Evolutionary conservation across 2,113 vertebrate species (phyloP).

Genomic region (Misgurnus anguillicaudatus): DNA sequence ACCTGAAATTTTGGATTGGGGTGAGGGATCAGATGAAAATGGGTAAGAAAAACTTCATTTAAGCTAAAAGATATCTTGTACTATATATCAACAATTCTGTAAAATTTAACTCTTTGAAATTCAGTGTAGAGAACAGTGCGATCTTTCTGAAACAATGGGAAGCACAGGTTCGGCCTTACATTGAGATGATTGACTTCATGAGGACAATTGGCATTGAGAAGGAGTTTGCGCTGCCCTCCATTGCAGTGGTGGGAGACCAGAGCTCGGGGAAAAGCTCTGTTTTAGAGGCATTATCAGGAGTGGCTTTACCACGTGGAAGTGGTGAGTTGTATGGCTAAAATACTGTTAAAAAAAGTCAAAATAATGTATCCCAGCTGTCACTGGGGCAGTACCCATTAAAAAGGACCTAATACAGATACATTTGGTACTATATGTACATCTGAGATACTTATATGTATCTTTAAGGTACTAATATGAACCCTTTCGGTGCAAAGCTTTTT

Average conservation of each 20-base stretch:
- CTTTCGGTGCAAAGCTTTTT: too few relatives aligned
- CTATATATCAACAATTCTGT: background rate
- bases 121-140: constrained; percentile 23
- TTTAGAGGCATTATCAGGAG: constrained; percentile 63
- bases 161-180: constrained; percentile 52
- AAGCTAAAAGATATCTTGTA: background rate
- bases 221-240: constrained; percentile 55
- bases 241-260: constrained; percentile 63
- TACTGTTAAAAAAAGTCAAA: too few relatives aligned
- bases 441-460: too few relatives aligned
- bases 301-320: constrained; percentile 61
- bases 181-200: constrained; percentile 60
- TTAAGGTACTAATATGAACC: too few relatives aligned
- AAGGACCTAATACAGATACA: too few relatives aligned
- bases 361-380: too few relatives aligned
- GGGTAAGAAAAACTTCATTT: constrained; percentile 12
- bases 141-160: constrained; percentile 51
- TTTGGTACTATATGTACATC: too few relatives aligned
- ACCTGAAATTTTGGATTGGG: constrained; percentile 33
- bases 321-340: constrained; percentile 39
- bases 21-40: constrained; percentile 14
- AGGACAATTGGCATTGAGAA: constrained; percentile 55
- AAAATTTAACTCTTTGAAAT: background rate
- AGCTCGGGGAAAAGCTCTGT: constrained; percentile 67
- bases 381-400: too few relatives aligned